Conservation (phyloP, 2,113 vertebrate genomes). For the Toxostoma redivivum region DNA sequence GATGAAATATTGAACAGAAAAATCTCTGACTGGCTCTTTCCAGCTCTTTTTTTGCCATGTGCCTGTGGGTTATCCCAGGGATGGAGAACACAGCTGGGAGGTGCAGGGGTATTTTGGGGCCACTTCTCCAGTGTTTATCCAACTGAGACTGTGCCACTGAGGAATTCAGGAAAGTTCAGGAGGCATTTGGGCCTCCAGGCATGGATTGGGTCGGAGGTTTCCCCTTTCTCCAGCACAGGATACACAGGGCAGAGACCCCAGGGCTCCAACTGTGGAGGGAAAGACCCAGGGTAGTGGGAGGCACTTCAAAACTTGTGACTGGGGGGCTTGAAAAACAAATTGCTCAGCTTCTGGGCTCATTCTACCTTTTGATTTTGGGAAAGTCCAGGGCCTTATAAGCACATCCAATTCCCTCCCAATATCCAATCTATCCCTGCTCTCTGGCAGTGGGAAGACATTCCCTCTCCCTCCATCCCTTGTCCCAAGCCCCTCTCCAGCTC, state of each 20-base stretch:
- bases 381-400: not conserved
- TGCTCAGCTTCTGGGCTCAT: not conserved
- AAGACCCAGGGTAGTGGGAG: rapidly evolving
- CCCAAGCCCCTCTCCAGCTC: not conserved
- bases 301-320: rapidly evolving
- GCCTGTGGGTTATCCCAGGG: not conserved
- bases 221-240: not conserved
- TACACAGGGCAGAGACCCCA: not conserved
- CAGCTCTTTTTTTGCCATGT: not conserved
- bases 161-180: not conserved
- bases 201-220: not conserved
- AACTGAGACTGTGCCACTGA: not conserved
- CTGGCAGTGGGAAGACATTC: not conserved
- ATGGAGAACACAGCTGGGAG: not conserved
- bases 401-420: not conserved
- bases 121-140: not conserved
- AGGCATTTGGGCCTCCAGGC: not conserved
- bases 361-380: not conserved
- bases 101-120: not conserved
- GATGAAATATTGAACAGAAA: not conserved
- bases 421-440: not conserved
- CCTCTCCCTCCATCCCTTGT: not conserved
- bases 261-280: not conserved
- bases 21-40: not conserved
- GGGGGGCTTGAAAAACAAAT: not conserved